Conservation (phyloP, 2,113 vertebrate genomes). For the Daubentonia madagascariensis region DNA sequence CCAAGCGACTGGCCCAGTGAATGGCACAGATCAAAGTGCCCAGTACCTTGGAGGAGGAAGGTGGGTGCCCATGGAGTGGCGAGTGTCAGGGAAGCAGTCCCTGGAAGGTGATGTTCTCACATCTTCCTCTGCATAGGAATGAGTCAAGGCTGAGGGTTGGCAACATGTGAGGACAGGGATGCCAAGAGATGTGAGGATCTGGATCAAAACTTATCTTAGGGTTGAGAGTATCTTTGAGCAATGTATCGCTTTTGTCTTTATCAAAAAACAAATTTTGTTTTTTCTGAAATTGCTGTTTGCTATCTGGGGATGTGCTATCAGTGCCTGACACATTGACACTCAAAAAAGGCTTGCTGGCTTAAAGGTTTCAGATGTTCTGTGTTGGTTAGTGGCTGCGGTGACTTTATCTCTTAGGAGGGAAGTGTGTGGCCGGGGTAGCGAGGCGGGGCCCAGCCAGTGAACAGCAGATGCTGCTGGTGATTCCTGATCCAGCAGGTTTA, state of each 20-base stretch:
- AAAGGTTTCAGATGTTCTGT: neutral
- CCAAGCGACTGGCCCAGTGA: fast-evolving
- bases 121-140: neutral
- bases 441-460: neutral
- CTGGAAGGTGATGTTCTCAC: fast-evolving
- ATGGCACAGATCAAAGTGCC: neutral
- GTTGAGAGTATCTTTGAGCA: neutral
- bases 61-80: no score
- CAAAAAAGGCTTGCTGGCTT: neutral
- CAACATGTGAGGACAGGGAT: neutral
- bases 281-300: neutral
- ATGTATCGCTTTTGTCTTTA: neutral
- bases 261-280: constrained; percentile 1
- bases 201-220: neutral
- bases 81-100: neutral
- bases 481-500: neutral
- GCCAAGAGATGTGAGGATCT: neutral
- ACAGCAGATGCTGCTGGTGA: neutral
- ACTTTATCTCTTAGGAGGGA: neutral
- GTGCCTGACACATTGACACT: neutral
- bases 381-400: neutral
- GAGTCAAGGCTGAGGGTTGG: neutral
- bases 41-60: neutral
- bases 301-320: neutral
- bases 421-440: fast-evolving